Percentiles rank a stretch among this genome's conserved stretches.
Evolutionary conservation across 2,797 vertebrate species (phyloP).

Genomic region (Coregonus ussuriensis): DNA sequence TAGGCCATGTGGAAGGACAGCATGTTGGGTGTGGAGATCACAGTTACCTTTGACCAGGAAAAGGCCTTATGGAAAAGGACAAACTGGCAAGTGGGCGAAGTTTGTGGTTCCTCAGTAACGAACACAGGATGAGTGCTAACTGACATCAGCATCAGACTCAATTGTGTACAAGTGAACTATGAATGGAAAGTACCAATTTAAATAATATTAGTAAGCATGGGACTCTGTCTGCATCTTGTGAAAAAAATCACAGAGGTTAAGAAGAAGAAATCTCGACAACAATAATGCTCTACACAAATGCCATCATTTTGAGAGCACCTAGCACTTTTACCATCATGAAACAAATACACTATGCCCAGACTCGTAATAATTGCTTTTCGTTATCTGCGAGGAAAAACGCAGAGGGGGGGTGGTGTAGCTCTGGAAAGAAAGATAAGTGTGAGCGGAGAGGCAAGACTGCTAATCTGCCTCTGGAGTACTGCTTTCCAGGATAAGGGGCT

Average conservation of each 20-base stretch:
- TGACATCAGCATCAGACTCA: no score
- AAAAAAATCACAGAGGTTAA: neutral
- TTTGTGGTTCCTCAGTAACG: neutral
- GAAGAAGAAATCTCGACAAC: neutral
- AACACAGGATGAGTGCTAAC: neutral
- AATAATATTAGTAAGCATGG: neutral
- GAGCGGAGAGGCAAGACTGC: neutral
- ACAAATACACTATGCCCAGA: slow-evolving; percentile 11
- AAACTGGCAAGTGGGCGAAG: neutral
- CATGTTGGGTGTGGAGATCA: neutral
- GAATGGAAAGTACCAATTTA: neutral
- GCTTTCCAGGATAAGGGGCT: neutral
- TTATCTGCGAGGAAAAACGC: slow-evolving; percentile 21
- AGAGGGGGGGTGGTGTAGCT: slow-evolving; percentile 9
- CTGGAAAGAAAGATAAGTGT: slow-evolving; percentile 28
- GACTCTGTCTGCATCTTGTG: neutral
- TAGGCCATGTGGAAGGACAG: neutral
- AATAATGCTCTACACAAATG: neutral
- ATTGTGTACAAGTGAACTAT: neutral
- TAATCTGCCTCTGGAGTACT: slow-evolving; percentile 10
- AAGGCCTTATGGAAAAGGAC: neutral
- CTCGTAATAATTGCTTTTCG: slow-evolving; percentile 31
- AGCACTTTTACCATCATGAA: slow-evolving; percentile 19
- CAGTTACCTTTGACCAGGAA: neutral
- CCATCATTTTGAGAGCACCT: neutral